A percentile compares a stretch with the other conserved stretches of the same genome.
phyloP scores from a whole-genome alignment of 2,113 vertebrate species.

The Motacilla alba region DNA sequence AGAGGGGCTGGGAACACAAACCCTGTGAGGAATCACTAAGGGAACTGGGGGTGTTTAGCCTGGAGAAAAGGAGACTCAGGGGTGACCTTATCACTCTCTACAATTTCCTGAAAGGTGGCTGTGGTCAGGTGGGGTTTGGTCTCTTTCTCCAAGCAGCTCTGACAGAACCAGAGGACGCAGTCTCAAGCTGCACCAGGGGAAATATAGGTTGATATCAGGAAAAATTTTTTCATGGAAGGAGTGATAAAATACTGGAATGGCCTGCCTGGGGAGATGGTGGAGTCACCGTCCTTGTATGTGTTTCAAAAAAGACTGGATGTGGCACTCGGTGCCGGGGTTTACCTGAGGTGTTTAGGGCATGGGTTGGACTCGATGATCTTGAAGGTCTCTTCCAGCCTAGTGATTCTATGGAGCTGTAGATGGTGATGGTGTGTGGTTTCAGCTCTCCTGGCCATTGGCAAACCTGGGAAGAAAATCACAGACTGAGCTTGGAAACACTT shows the following conservation, averaged over 20 bases:
- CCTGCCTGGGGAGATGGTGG: rapidly evolving
- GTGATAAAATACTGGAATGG: neutral
- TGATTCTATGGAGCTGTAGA: neutral
- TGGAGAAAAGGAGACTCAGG: neutral
- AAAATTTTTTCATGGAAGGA: rapidly evolving
- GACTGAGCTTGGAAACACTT: neutral
- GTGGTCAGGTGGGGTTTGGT: neutral
- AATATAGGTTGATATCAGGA: neutral
- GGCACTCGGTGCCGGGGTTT: neutral
- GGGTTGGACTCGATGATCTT: neutral
- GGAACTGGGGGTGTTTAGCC: no score
- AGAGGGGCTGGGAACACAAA: no score
- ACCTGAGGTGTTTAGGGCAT: no score
- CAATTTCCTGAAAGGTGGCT: neutral
- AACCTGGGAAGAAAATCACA: neutral
- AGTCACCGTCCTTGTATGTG: neutral
- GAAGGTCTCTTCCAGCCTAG: neutral
- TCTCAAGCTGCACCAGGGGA: rapidly evolving
- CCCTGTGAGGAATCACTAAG: no score
- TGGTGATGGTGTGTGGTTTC: neutral
- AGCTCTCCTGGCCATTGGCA: neutral
- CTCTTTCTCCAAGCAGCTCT: neutral
- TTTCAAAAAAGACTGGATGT: neutral
- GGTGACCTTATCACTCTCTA: neutral
- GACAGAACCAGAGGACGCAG: neutral